Percentiles rank a stretch among this genome's conserved stretches.
Evolutionary conservation across 2,113 vertebrate genomes (phyloP).

Genomic region (Malurus melanocephalus): DNA sequence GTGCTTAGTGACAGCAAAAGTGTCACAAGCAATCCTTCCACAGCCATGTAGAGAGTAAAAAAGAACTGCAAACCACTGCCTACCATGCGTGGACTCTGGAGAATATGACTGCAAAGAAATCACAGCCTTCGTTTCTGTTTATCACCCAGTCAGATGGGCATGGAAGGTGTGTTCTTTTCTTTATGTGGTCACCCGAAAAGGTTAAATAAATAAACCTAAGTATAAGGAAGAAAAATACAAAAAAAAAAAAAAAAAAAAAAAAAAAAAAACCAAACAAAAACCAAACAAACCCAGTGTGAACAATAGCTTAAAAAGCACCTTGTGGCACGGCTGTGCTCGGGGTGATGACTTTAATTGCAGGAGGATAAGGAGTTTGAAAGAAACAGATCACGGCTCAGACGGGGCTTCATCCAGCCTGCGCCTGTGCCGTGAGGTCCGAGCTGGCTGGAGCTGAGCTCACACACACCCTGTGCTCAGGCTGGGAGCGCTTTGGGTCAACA

Average conservation of each 20-base stretch:
- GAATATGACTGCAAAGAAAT: neutral
- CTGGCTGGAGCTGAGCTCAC: neutral
- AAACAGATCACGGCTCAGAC: rapidly evolving
- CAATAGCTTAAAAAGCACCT: neutral
- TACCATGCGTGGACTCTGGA: neutral
- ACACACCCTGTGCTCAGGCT: neutral
- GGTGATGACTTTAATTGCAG: neutral
- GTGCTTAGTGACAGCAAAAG: neutral
- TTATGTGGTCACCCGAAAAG: neutral
- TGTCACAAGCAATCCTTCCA: neutral
- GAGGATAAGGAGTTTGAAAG: neutral
- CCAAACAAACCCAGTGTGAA: neutral
- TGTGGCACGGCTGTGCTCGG: neutral
- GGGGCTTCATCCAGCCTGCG: neutral
- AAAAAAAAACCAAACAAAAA: neutral
- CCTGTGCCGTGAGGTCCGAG: neutral
- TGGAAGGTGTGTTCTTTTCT: neutral
- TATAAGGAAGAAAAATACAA: neutral
- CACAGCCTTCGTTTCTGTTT: neutral
- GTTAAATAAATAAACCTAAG: neutral
- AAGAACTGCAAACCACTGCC: neutral
- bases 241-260: neutral
- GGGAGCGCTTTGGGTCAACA: neutral
- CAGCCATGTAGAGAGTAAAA: neutral
- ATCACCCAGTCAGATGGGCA: neutral